Percentiles rank a stretch among this genome's conserved stretches.
Evolutionary conservation across 2,888 invertebrate species (phyloP).

Genomic region (Trachelus tabidus): DNA sequence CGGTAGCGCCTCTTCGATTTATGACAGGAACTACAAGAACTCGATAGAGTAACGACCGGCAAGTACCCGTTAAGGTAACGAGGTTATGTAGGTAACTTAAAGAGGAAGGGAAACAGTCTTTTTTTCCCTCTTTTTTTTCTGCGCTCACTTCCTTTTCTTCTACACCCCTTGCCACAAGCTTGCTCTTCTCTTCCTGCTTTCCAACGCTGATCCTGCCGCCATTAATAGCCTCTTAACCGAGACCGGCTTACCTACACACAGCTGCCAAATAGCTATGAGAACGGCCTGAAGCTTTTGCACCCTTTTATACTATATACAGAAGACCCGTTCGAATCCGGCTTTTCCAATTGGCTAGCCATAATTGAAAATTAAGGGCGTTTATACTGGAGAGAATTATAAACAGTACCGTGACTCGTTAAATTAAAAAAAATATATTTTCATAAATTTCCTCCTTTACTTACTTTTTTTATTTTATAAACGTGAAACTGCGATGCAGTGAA

Average conservation of each 20-base stretch:
- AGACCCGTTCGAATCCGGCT: neutral
- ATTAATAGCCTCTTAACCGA: conserved; percentile 4
- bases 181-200: neutral
- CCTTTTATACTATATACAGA: neutral
- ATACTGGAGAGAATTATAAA: neutral
- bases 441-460: neutral
- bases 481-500: neutral
- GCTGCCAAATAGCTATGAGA: neutral
- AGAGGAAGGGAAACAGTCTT: neutral
- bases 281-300: neutral
- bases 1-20: neutral
- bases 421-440: neutral
- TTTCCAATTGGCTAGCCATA: neutral
- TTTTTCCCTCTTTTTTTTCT: neutral
- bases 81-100: neutral
- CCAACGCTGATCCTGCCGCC: neutral
- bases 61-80: neutral
- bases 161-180: neutral
- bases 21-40: neutral
- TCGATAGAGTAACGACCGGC: neutral
- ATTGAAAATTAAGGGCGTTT: neutral
- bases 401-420: neutral
- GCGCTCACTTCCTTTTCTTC: neutral
- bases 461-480: neutral
- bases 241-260: neutral